Base-by-base conservation (phyloP, 2,888 invertebrate genomes). In the Epirrita christyi region DNA sequence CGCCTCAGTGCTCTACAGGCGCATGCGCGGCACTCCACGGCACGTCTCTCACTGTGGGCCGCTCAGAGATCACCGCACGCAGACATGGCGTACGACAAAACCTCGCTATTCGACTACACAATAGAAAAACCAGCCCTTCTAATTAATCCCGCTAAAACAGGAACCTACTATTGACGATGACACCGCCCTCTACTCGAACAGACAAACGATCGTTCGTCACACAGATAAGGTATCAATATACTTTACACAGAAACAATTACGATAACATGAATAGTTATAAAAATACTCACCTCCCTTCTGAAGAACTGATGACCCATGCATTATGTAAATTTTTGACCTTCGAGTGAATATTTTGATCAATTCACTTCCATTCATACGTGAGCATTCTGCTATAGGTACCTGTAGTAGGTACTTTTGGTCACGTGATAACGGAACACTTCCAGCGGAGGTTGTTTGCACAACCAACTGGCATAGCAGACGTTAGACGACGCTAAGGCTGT, bases 21-120 rank as follows among this genome's bases (percentile, higher is more conserved):
- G 88, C 90, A 87, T 79, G 88, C 88, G 85, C 83, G 75, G 81
- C 84, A 85, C 84, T 83, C 82, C 73, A 75, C 78, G 70, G 82
- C 86, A 80, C 85, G 82, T 78, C 80, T 85, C 80, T 86, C 74
- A 88, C 88, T 88, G 81, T 70, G 68, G 55, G 58, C 58, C 62
- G 63, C 69, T 52, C 66, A 70, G 68, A 81, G 83, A 80, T 80
- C 78, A 75, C 40, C 15, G 29, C 40, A 37, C 13, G 11, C 27
- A 14, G 70, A 68, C 63, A 13, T 32, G 67, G 68, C 63, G 61
- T 65, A 49, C 52, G 38, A 48, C 52, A 46, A 53, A 63, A 61
- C 62, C 62, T 54, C 54, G 27, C 15, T 13, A 37, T 44, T 48
- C 28, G 7, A 29, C 43, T 27, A 38, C 38, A 40, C 52, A 57